Evolutionary conservation across 2,113 vertebrate species (phyloP).

Genomic region (Hymenochirus boettgeri): DNA sequence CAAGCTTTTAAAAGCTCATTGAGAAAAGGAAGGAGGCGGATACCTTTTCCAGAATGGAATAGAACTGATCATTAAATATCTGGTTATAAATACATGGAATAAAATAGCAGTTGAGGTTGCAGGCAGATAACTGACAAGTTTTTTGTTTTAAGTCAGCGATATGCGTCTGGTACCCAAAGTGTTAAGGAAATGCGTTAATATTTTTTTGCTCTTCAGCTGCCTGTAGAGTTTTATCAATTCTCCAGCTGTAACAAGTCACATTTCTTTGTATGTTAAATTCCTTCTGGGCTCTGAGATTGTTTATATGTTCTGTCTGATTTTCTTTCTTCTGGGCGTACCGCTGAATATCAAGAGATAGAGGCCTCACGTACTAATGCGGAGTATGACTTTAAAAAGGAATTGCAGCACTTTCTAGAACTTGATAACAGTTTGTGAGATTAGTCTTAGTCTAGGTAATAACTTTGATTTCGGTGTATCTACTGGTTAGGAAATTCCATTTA

Average conservation of each 20-base stretch:
- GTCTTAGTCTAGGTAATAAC: slow-evolving; percentile 34
- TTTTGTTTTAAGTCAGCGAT: no score
- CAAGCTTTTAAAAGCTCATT: no score
- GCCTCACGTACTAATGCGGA: not conserved
- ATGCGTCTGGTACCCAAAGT: no score
- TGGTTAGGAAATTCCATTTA: not conserved
- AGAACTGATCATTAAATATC: no score
- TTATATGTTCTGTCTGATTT: slow-evolving; percentile 3
- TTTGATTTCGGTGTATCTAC: slow-evolving; percentile 5
- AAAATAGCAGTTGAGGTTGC: no score
- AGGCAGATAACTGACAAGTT: no score
- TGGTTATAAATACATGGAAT: no score
- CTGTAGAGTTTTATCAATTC: slow-evolving; percentile 1
- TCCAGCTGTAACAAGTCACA: slow-evolving; percentile 6
- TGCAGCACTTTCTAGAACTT: slow-evolving; percentile 29
- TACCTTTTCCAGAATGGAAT: no score
- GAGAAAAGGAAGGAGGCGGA: no score
- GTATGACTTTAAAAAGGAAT: slow-evolving; percentile 47
- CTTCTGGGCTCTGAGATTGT: slow-evolving; percentile 18
- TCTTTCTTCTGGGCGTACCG: not conserved
- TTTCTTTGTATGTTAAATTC: slow-evolving; percentile 8
- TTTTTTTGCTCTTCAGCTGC: not conserved
- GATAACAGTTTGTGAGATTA: slow-evolving; percentile 44
- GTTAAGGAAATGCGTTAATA: no score
- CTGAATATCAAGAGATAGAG: not conserved